phyloP scores from a whole-genome alignment of 1,140 invertebrate species.

The Rhysida immarginata region DNA sequence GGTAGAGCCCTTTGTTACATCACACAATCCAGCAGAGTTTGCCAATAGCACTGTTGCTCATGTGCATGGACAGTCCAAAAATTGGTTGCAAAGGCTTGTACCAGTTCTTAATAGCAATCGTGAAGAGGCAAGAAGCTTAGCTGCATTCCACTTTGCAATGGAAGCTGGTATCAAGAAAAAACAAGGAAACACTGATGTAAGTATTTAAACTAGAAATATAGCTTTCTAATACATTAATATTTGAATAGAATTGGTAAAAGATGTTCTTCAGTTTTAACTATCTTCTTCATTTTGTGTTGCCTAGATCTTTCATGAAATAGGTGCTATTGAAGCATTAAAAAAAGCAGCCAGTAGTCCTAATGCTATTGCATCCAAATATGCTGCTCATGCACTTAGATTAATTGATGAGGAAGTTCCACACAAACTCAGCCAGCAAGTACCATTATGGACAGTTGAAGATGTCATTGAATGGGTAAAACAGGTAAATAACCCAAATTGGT shows the following conservation, averaged over 20 bases:
- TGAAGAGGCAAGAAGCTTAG: constrained; percentile 88
- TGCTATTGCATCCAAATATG: constrained; percentile 92
- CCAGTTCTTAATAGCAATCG: constrained; percentile 90
- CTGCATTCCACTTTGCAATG: constrained; percentile 99
- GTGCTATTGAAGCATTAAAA: constrained; percentile 86
- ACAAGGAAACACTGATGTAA: constrained; percentile 73
- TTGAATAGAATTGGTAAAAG: neutral
- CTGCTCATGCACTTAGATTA: constrained; percentile 80
- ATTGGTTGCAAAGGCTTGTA: constrained; percentile 84
- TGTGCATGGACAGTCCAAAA: constrained; percentile 88
- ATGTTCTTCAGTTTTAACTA: neutral
- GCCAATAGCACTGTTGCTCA: constrained; percentile 73
- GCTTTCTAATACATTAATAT: neutral
- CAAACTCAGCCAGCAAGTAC: constrained; percentile 93
- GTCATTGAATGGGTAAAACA: constrained; percentile 95
- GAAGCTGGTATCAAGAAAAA: constrained; percentile 95
- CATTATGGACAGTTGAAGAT: constrained; percentile 91
- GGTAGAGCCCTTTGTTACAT: constrained; percentile 89
- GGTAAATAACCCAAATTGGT: no score
- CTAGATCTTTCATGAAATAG: constrained; percentile 77
- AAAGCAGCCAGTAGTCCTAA: constrained; percentile 95
- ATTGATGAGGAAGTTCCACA: constrained; percentile 96
- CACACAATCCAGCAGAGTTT: constrained; percentile 88
- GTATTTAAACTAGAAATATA: neutral
- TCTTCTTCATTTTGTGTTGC: no score